These are phyloP conservation scores for Bucorvus abyssinicus DNA, from an alignment of 2,797 vertebrate species.

Conservation along the genomic window DNA sequence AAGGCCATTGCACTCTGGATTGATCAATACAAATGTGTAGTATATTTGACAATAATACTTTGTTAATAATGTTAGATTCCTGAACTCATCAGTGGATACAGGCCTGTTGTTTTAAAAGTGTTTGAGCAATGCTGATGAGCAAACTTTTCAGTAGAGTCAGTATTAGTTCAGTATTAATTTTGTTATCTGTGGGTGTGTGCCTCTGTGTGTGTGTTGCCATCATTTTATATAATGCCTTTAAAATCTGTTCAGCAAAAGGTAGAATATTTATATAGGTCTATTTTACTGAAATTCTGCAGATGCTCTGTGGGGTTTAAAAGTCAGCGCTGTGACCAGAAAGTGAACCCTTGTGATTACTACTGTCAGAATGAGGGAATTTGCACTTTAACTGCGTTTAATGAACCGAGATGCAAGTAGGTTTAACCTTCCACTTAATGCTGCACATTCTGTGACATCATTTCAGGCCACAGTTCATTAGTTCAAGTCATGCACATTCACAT, in stretches of 20 bases:
- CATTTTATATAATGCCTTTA: slow-evolving; percentile 65
- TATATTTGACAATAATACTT: background rate
- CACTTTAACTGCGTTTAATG: slow-evolving; percentile 99
- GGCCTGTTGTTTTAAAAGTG: background rate
- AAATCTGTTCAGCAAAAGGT: slow-evolving; percentile 69
- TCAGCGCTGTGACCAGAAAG: slow-evolving; percentile 99
- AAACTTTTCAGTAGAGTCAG: background rate
- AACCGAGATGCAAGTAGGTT: slow-evolving; percentile 99
- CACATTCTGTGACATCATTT: slow-evolving; percentile 82
- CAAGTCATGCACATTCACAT: slow-evolving; percentile 78
- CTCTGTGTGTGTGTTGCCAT: slow-evolving; percentile 25
- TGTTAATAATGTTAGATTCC: background rate
- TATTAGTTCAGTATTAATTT: background rate
- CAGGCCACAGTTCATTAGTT: slow-evolving; percentile 79
- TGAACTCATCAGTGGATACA: background rate
- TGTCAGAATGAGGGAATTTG: slow-evolving; percentile 99
- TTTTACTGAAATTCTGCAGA: slow-evolving; percentile 95
- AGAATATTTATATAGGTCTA: slow-evolving; percentile 82
- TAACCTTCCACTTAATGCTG: slow-evolving; percentile 84
- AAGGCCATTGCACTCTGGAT: background rate
- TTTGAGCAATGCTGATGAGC: background rate
- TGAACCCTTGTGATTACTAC: slow-evolving; percentile 99
- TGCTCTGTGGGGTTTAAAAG: slow-evolving; percentile 99
- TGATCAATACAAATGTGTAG: background rate
- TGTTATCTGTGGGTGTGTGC: background rate